Conservation (phyloP, 2,888 invertebrate species). For the Pycnomerus fuliginosus region DNA sequence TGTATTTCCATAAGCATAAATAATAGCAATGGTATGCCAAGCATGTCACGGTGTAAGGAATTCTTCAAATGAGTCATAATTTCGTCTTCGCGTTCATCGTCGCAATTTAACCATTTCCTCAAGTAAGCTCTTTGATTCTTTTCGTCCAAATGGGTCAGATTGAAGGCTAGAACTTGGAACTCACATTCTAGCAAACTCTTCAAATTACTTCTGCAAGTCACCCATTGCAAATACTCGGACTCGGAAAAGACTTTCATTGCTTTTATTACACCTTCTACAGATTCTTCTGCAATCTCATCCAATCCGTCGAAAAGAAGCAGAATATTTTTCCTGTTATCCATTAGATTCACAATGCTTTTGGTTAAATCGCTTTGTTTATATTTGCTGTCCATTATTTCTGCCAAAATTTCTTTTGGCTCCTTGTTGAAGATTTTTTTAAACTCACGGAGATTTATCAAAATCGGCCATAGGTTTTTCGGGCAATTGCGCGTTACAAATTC, state of each 20-base stretch:
- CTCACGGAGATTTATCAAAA: neutral
- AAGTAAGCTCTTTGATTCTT: slow-evolving; percentile 1
- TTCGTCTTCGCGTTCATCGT: neutral
- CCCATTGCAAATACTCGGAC: neutral
- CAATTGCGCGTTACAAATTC: neutral
- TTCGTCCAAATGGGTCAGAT: neutral
- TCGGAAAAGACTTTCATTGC: neutral
- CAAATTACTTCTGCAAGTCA: neutral
- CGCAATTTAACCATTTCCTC: neutral
- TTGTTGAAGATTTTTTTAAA: neutral
- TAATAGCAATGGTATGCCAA: no score
- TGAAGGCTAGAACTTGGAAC: neutral
- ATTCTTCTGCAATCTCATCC: neutral
- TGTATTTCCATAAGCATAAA: no score
- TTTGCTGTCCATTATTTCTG: neutral
- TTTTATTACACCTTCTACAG: neutral
- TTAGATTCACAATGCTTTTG: no score
- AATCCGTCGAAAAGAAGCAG: neutral
- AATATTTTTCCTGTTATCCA: neutral
- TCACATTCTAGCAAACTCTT: neutral
- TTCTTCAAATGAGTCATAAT: no score
- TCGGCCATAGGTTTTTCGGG: neutral
- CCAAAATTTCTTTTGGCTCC: neutral
- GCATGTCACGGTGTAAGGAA: no score
- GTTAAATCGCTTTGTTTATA: neutral